Evolutionary conservation across 2,113 vertebrate genomes (phyloP), one percentile per base, ranked within the genome.

Genomic region (Anguilla japonica): DNA sequence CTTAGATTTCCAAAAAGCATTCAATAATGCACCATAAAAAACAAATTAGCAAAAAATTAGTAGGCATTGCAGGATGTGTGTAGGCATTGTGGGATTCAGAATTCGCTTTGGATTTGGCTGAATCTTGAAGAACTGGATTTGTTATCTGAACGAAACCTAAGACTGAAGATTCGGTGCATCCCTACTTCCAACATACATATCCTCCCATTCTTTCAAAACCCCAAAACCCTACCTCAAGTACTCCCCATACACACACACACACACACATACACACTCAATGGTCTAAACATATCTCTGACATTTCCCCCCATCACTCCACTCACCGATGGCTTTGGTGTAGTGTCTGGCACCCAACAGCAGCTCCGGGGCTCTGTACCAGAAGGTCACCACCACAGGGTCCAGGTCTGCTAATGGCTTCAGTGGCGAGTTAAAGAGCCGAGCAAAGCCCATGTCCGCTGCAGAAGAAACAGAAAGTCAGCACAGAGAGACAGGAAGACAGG

Each of bases 241-340:
- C 34, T 34, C 34, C 34, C 34, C 16, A 26, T 41, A 83, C 11
- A 15, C n/a, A 39, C 57, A 86, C 16, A 26, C 26, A 29, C 34
- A 78, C 63, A 84, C 29, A 75, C 67, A n/a, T n/a, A 75, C 67
- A 11, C n/a, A 6, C 67, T 13, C 67, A 34, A 26, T 26, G 22
- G 67, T 11, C 26, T 29, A 20, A 15, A 20, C 20, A 20, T 67
- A 26, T 67, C 60, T 67, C 20, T 67, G 60, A 67, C 60, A 53
- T 53, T 53, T 53, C 50, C 50, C 50, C 50, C 20, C 11, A 39
- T 43, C 63, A n/a, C 87, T 53, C 79, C 91, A 95, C 97, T 98
- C 90, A 99, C 98, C 98, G 92, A 99, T 99, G 96, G 98, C 98
- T 99, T 99, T 99, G 97, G 98, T 99, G 97, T 99, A 99, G 96